phyloP scores from a whole-genome alignment of 2,797 vertebrate species.

The Leuciscus waleckii region DNA sequence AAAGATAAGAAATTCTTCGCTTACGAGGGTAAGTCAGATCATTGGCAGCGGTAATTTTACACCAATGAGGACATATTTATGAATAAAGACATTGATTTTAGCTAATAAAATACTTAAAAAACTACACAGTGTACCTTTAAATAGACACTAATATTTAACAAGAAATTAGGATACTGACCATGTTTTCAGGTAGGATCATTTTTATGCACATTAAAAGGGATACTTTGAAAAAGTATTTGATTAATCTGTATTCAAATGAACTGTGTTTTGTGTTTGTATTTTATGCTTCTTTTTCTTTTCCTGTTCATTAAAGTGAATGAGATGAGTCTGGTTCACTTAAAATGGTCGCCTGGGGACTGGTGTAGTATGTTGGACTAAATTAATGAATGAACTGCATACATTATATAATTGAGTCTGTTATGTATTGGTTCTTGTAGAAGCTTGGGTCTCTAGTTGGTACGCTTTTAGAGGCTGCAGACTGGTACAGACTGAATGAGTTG shows the following conservation, averaged over 20 bases:
- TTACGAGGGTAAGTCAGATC: no score
- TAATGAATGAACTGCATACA: constrained; percentile 12
- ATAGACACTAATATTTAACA: constrained; percentile 10
- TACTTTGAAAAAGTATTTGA: background rate
- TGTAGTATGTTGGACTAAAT: background rate
- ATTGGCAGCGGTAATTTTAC: no score
- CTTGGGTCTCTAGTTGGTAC: background rate
- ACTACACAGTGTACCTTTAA: background rate
- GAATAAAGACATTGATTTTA: no score
- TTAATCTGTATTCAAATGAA: background rate
- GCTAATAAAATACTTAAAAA: no score
- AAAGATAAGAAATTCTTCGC: no score
- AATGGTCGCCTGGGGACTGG: constrained; percentile 14
- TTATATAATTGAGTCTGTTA: constrained; percentile 1
- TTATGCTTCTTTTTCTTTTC: background rate
- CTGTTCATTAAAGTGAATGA: background rate
- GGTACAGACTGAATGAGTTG: background rate
- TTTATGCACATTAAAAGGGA: background rate
- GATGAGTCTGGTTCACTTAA: constrained; percentile 2
- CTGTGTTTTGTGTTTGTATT: background rate
- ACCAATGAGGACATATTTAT: no score
- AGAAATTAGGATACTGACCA: background rate
- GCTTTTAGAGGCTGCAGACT: background rate
- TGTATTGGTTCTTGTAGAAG: background rate
- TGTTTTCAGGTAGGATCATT: background rate